These are phyloP conservation scores for Nyleta sp. DNA, from an alignment of 2,888 invertebrate genomes.

Conservation along the genomic window DNA sequence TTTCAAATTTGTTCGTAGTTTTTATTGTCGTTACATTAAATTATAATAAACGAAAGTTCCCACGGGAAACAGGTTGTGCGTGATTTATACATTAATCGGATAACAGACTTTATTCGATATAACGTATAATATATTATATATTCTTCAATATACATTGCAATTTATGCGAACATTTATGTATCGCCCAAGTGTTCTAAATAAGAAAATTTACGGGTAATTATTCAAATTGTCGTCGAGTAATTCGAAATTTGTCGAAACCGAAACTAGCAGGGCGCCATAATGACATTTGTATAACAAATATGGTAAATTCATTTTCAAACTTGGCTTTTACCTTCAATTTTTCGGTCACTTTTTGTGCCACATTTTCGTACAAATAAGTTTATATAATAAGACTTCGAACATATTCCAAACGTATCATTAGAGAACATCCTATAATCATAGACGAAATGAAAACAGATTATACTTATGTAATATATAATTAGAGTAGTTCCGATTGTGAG, in stretches of 20 bases:
- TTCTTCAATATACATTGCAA: slow-evolving; percentile 15
- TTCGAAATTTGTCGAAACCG: neutral
- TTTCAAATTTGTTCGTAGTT: slow-evolving; percentile 18
- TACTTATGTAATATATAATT: slow-evolving; percentile 17
- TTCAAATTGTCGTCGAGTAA: neutral
- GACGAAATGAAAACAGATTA: slow-evolving; percentile 1
- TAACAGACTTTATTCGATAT: slow-evolving; percentile 28
- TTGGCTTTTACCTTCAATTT: neutral
- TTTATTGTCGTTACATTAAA: slow-evolving; percentile 31
- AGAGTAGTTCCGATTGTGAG: slow-evolving; percentile 16
- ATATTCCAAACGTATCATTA: neutral
- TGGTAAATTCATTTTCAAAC: no score
- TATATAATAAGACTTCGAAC: neutral
- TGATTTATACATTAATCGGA: slow-evolving; percentile 39
- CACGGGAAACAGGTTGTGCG: slow-evolving; percentile 31
- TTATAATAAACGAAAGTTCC: slow-evolving; percentile 39
- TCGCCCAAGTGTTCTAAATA: slow-evolving; percentile 23
- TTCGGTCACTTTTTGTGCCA: neutral
- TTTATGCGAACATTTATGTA: slow-evolving; percentile 35
- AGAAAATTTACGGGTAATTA: slow-evolving; percentile 3
- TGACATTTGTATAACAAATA: no score
- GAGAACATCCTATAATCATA: slow-evolving; percentile 26
- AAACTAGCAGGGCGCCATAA: no score
- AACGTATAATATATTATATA: slow-evolving; percentile 35
- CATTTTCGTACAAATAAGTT: neutral